Base-by-base conservation (phyloP, 2,113 vertebrate species). In the Crotalus horridus region DNA sequence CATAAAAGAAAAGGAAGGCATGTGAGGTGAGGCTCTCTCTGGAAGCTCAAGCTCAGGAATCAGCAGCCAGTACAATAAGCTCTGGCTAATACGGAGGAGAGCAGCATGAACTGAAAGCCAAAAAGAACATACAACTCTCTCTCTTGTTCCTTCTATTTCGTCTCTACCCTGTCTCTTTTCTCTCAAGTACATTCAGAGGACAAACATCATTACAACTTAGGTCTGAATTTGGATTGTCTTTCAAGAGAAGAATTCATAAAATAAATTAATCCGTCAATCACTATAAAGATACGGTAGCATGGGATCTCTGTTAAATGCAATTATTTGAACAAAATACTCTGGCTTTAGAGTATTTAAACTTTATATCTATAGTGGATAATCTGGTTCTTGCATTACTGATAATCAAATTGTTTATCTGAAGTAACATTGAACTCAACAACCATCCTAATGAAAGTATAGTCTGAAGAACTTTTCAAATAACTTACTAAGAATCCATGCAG, bases 41-140 rank as follows among this genome's bases (percentile, higher is more conserved):
- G 23, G 88, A 89, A 89, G 94, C 89, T 92, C 87, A 24, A 48
- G 94, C 89, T 91, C 93, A 3, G 95, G 46, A 91, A 53, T 91
- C 87, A 87, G 48, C 92, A 90, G 96, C 54, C 87, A 91, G 92
- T 85, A 89, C 87, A 93, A 88, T 51, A 89, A 94, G 93, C 89
- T 8, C 29, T 74, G 91, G 88, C 95, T 93, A 95, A 81, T 0
- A 33, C 46, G 15, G 69, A 4, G 55, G 87, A 95, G 95, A 81
- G 26, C 91, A 93, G 85, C 91, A 92, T 74, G 88, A 96, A 94
- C 94, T 93, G 0, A 4, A 91, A 85, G 89, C 92, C 46, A 95
- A 90, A 55, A 0, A 89, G 94, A 95, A 39, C 94, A 64, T 90
- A 59, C 64, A 26, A 94, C 85, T 87, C 88, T 59, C 88, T 56